Percentiles rank a stretch among this genome's conserved stretches.
Conservation (phyloP, 2,797 vertebrate species). For the Chrosomus eos region DNA sequence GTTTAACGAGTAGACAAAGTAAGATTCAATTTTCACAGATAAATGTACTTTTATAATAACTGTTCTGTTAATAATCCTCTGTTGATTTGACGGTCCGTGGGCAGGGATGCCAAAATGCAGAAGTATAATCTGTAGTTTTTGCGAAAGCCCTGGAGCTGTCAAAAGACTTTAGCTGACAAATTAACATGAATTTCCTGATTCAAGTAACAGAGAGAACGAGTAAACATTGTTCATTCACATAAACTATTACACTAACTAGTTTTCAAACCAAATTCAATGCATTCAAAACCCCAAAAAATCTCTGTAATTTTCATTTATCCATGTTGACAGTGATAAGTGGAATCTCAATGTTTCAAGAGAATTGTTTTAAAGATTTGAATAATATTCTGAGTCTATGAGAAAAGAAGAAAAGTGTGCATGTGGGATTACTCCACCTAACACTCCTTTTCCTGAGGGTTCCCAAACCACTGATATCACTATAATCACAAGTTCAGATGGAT, state of each 20-base stretch:
- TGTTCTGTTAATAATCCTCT: not conserved
- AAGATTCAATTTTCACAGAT: not conserved
- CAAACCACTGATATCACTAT: slow-evolving; percentile 38
- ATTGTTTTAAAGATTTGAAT: not conserved
- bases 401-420: slow-evolving; percentile 13
- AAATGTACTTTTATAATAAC: not conserved
- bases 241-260: not conserved
- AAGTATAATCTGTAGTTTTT: not conserved
- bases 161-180: not conserved
- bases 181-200: not conserved
- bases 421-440: slow-evolving; percentile 38
- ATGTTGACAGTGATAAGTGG: not conserved
- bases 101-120: not conserved
- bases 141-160: not conserved
- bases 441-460: slow-evolving; percentile 24
- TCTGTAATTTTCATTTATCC: not conserved
- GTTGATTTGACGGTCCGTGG: not conserved
- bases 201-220: not conserved
- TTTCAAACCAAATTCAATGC: not conserved
- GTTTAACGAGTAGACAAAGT: not conserved
- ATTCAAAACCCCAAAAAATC: not conserved
- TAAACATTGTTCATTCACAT: not conserved
- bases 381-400: slow-evolving; percentile 3
- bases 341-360: not conserved
- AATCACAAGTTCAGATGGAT: not conserved